Percentiles rank a stretch among this genome's conserved stretches.
Evolutionary conservation across 2,113 vertebrate species (phyloP).

Genomic region (Hydrochoerus hydrochaeris): DNA sequence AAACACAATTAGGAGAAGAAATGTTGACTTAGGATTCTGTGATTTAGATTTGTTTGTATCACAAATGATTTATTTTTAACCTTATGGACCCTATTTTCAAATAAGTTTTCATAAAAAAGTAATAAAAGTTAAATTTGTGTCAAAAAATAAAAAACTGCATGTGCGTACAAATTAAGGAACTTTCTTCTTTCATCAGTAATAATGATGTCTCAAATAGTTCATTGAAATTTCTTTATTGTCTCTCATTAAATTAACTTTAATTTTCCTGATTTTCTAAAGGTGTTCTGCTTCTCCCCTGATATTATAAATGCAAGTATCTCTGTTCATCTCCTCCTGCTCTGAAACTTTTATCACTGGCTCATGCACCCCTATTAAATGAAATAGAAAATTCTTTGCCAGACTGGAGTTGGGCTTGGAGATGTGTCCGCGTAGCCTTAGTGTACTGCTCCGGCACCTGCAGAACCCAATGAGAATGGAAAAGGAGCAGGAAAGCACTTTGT

Average conservation of each 20-base stretch:
- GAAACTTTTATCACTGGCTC: neutral
- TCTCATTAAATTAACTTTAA: neutral
- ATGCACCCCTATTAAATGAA: neutral
- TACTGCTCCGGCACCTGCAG: too few relatives aligned
- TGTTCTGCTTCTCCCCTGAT: too few relatives aligned
- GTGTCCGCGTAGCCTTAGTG: too few relatives aligned
- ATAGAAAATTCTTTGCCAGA: neutral
- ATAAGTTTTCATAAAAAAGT: neutral
- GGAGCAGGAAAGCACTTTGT: neutral
- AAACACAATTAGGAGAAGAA: neutral
- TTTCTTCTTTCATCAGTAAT: neutral
- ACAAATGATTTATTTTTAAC: neutral
- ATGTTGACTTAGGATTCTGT: neutral
- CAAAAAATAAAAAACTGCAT: neutral
- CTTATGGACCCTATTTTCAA: neutral
- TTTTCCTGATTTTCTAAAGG: neutral
- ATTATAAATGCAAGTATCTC: neutral
- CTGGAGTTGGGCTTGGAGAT: neutral
- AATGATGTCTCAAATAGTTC: neutral
- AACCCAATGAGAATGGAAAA: too few relatives aligned
- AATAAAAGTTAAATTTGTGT: neutral
- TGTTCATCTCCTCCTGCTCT: neutral
- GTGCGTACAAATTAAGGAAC: neutral
- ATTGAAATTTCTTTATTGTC: neutral
- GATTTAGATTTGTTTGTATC: neutral